phyloP scores from a whole-genome alignment of 1,140 invertebrate species.

The Pomacea maculata region DNA sequence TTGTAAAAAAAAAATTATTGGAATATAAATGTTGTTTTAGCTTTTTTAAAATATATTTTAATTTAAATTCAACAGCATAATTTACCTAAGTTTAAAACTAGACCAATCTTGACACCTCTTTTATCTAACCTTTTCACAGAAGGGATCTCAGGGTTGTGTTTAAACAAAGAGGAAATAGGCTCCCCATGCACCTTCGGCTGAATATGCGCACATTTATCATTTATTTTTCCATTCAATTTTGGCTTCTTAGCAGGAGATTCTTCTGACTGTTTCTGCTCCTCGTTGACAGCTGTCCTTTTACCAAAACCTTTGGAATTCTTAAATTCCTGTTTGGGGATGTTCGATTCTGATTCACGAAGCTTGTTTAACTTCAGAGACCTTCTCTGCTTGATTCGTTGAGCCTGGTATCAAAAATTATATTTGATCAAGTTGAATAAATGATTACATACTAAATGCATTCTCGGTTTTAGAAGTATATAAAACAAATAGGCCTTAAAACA shows the following conservation, averaged over 20 bases:
- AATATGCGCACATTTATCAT: neutral
- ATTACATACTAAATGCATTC: neutral
- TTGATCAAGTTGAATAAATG: neutral
- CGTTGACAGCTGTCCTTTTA: neutral
- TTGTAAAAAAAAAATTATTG: neutral
- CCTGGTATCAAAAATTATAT: neutral
- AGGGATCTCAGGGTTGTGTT: conserved; percentile 49
- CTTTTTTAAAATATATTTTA: neutral
- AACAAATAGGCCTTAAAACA: neutral
- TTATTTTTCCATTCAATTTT: neutral
- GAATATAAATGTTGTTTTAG: neutral
- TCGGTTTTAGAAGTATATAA: neutral
- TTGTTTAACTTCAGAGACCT: neutral
- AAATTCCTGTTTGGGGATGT: neutral
- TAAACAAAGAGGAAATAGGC: conserved; percentile 51
- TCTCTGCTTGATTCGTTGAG: conserved; percentile 10
- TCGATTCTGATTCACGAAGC: neutral
- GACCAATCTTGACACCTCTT: neutral
- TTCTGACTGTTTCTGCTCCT: neutral
- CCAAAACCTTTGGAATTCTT: neutral
- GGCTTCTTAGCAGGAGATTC: neutral
- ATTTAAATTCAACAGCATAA: neutral
- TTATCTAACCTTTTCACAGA: conserved; percentile 33
- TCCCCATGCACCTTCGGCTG: neutral
- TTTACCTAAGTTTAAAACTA: neutral